phyloP scores from a whole-genome alignment of 2,888 invertebrate genomes.

The Mellilla xanthometata region DNA sequence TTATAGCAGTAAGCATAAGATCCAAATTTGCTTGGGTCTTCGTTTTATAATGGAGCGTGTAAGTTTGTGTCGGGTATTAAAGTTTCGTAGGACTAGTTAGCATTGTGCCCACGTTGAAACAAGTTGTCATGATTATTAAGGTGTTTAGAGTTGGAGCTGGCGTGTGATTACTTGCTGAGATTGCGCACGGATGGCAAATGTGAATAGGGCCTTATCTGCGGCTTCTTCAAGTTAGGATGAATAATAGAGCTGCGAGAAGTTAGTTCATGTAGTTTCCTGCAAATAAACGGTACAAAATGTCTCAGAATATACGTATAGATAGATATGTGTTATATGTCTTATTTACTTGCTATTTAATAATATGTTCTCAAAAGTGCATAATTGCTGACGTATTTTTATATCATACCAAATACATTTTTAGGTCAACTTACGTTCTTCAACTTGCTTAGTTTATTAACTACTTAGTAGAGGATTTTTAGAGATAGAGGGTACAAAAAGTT shows the following conservation, averaged over 20 bases:
- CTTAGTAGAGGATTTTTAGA: too few species aligned
- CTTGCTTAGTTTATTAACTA: too few species aligned
- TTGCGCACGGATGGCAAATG: conserved; percentile 21
- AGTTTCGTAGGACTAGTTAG: conserved; percentile 73
- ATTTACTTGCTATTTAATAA: too few species aligned
- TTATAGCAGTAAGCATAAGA: conserved; percentile 33
- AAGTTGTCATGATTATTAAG: conserved; percentile 77
- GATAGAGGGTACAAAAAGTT: too few species aligned
- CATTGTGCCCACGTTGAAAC: conserved; percentile 74
- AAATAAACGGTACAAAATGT: too few species aligned
- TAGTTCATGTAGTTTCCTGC: not conserved
- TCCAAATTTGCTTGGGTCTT: conserved; percentile 19
- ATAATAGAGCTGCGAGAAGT: conserved; percentile 5
- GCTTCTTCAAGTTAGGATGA: conserved; percentile 6
- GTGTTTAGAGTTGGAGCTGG: conserved; percentile 60
- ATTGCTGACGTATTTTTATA: too few species aligned
- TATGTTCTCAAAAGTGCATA: too few species aligned
- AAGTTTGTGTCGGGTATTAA: conserved; percentile 44
- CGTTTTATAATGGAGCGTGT: conserved; percentile 4
- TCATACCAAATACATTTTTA: too few species aligned
- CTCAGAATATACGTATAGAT: too few species aligned
- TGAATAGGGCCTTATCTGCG: conserved; percentile 16
- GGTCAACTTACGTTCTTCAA: too few species aligned
- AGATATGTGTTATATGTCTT: too few species aligned
- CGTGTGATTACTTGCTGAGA: conserved; percentile 42